Conservation (phyloP, 2,797 vertebrate genomes). For the Buphagus erythrorhynchus region DNA sequence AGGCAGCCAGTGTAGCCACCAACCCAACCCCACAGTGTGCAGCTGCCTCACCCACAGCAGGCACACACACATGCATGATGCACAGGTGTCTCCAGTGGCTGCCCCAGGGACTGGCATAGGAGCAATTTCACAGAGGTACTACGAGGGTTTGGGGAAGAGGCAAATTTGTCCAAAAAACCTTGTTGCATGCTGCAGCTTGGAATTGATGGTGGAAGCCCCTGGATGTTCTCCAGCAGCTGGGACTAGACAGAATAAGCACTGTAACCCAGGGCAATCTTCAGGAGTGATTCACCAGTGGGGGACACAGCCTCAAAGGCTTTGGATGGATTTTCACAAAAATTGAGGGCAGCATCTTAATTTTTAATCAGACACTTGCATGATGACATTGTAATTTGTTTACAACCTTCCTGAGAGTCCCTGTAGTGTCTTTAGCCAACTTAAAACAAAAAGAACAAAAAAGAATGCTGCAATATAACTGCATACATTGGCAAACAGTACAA, state of each 20-base stretch:
- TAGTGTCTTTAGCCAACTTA: not conserved
- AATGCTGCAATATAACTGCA: not conserved
- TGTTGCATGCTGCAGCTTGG: not conserved
- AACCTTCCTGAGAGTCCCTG: not conserved
- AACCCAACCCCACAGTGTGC: not conserved
- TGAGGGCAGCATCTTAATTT: not conserved
- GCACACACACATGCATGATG: not conserved
- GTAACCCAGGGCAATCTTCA: not conserved
- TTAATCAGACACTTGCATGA: not conserved
- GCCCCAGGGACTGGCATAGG: not conserved
- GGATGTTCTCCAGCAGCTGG: not conserved
- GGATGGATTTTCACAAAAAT: not conserved
- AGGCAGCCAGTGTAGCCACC: not conserved
- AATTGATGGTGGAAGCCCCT: not conserved
- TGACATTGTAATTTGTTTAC: not conserved
- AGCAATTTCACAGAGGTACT: not conserved
- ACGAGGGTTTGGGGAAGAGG: not conserved
- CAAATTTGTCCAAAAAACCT: rapidly evolving
- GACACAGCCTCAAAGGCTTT: not conserved
- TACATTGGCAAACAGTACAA: not conserved
- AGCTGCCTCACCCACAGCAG: not conserved
- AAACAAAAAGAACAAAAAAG: not conserved
- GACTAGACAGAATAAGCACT: not conserved
- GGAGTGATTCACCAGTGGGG: not conserved
- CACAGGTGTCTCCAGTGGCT: not conserved